phyloP scores from a whole-genome alignment of 2,888 invertebrate species.

The Platypus cylindrus region DNA sequence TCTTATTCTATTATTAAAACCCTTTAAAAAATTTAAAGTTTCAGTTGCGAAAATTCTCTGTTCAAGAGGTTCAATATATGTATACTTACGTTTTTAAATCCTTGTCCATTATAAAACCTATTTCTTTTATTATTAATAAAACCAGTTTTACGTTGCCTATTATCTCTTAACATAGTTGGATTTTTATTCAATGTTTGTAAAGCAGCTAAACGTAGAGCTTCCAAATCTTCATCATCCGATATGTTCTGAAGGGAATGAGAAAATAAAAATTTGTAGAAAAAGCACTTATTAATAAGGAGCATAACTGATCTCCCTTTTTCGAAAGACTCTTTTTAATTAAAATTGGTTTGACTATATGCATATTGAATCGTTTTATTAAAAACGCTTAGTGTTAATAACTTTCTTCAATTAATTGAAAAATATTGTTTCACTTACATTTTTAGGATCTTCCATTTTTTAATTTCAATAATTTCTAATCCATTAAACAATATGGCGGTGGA shows the following conservation, averaged over 20 bases:
- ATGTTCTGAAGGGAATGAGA: no score
- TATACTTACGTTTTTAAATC: conserved; percentile 20
- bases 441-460: conserved; percentile 2
- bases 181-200: conserved; percentile 34
- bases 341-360: no score
- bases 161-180: neutral
- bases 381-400: no score
- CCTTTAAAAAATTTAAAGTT: conserved; percentile 1
- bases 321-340: no score
- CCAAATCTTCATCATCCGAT: conserved; percentile 43
- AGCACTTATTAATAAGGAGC: no score
- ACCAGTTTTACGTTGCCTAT: conserved; percentile 1
- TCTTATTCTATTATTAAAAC: conserved; percentile 19
- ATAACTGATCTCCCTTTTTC: no score
- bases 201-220: conserved; percentile 38
- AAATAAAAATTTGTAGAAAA: no score
- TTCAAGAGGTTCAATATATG: no score
- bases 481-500: neutral
- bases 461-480: neutral
- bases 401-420: no score
- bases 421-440: conserved; percentile 3
- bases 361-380: no score
- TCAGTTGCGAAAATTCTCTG: no score
- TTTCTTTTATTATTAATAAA: conserved; percentile 18
- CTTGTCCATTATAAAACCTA: conserved; percentile 18